Evolutionary conservation across 2,113 vertebrate genomes (phyloP), one percentile per base, ranked within the genome.

Genomic region (Carassius gibelio): DNA sequence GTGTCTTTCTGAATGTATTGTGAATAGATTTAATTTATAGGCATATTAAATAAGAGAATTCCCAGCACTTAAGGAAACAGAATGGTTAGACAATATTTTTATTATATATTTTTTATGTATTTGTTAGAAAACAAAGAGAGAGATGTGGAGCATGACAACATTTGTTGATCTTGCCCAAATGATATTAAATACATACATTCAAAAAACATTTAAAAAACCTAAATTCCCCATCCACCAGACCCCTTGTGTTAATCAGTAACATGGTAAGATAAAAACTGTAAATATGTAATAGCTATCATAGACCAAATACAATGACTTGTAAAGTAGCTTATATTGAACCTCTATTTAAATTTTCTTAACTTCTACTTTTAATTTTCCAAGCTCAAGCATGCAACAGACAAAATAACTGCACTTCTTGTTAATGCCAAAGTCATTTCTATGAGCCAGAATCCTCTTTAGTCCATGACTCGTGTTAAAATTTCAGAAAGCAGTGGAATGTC

Each of bases 401-500:
- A 64, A 57, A 64, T 23, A 13, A 64, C 15, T 30, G 13, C 14
- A 26, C 13, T 30, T 30, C 23, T 64, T 26, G 26, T 26, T 2
- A 64, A 5, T 30, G 64, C 26, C 26, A 14, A 15, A 14, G 26
- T 30, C 14, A 5, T 66, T 66, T 66, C 26, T 34, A 34, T 34
- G 0, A 11, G 11, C 13, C 26, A 66, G 11, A 4, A 30, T 66
- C n/a, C 57, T n/a, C 4, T 10, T 72, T 50, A n/a, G 42, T 50
- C 14, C 30, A 34, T 17, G 14, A 34, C 15, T 55, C 8, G 0
- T 76, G 11, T 52, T 30, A 4, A 30, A 5, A 10, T 26, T 88
- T 88, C 91, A 94, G 42, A 95, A 91, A 81, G 90, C 86, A 10
- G 93, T 94, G 10, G 93, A 94, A 4, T 83, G 90, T 90, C 89